Evolutionary conservation across 2,888 invertebrate genomes (phyloP).

Genomic region (Allolobophora icterica): DNA sequence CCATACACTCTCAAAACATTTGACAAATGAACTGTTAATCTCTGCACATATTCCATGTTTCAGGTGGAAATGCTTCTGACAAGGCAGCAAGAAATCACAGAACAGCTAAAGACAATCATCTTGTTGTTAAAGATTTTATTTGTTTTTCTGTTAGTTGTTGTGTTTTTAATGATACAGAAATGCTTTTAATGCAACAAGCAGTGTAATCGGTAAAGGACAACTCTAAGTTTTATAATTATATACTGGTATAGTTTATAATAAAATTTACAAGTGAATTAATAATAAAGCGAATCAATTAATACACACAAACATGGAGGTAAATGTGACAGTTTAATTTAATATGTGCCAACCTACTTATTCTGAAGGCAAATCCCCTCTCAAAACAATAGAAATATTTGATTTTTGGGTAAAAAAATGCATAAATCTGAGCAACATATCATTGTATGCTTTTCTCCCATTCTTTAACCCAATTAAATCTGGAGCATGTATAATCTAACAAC

Average conservation of each 20-base stretch:
- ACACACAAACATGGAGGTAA: background rate
- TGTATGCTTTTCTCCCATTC: background rate
- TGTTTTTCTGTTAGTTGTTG: background rate
- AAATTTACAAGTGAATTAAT: background rate
- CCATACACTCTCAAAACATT: background rate
- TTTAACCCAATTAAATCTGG: no score
- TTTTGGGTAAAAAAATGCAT: background rate
- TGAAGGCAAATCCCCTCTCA: background rate
- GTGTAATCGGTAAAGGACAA: background rate
- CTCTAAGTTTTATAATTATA: background rate
- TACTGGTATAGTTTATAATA: no score
- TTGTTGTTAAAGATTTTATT: background rate
- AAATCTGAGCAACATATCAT: background rate
- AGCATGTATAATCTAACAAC: no score
- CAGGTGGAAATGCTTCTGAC: background rate
- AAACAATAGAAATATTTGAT: background rate
- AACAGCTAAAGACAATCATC: background rate
- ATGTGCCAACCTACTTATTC: no score
- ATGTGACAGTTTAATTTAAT: background rate
- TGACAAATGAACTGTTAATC: no score
- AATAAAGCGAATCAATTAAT: background rate
- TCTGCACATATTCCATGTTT: background rate
- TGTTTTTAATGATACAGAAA: background rate
- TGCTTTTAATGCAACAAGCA: background rate
- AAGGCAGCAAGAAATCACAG: constrained; percentile 14